Percentiles rank a stretch among this genome's conserved stretches.
These are phyloP conservation scores for Prionace glauca DNA, from an alignment of 2,797 vertebrate species.

Conservation along the genomic window DNA sequence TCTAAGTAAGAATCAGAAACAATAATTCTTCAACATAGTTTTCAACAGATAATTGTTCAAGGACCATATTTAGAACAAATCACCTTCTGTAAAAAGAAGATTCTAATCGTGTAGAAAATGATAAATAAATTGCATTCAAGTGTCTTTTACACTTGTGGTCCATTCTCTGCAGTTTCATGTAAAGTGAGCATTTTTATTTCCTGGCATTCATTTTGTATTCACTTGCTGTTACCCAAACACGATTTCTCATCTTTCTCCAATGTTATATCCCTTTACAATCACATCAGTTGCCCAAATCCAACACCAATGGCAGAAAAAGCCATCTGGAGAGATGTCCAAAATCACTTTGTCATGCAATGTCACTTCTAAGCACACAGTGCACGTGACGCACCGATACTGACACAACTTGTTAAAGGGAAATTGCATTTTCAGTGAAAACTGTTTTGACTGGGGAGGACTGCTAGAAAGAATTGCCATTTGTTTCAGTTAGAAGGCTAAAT, in stretches of 20 bases:
- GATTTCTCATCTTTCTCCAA: too few species aligned
- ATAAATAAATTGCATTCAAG: background rate
- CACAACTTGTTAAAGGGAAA: constrained; percentile 10
- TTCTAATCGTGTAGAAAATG: background rate
- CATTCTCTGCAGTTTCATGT: too few species aligned
- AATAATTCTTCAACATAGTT: background rate
- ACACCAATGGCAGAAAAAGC: background rate
- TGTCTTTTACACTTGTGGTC: background rate
- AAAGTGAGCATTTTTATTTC: too few species aligned
- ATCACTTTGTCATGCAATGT: background rate
- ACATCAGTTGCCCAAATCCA: background rate
- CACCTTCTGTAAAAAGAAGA: background rate
- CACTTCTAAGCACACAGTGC: background rate
- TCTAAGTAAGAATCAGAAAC: too few species aligned
- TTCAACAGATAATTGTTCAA: background rate
- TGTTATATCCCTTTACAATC: background rate
- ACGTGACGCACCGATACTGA: background rate
- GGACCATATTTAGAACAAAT: background rate
- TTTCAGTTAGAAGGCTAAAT: background rate
- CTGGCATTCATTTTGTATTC: too few species aligned
- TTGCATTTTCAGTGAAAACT: background rate
- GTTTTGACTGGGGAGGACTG: background rate
- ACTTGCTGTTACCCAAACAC: too few species aligned
- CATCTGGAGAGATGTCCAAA: background rate
- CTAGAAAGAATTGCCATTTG: background rate